These are phyloP conservation scores for Choristoneura fumiferana DNA, from an alignment of 1,140 invertebrate species.

Conservation along the genomic window DNA sequence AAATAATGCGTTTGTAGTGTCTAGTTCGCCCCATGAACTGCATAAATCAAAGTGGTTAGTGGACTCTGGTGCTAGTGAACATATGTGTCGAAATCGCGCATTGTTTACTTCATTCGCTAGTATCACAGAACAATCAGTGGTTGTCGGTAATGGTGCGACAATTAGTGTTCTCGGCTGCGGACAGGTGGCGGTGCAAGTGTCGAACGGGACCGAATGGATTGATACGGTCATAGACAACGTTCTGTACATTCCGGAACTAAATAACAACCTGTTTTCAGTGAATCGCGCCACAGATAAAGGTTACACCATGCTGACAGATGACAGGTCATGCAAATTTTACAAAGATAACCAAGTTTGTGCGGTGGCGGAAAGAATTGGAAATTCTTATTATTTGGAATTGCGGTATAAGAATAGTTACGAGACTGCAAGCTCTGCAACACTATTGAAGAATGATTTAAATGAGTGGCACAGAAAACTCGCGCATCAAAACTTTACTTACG, in stretches of 20 bases:
- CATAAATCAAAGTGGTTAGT: slow-evolving; percentile 36
- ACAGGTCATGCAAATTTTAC: slow-evolving; percentile 35
- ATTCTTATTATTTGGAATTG: slow-evolving; percentile 34
- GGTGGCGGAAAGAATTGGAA: slow-evolving; percentile 34
- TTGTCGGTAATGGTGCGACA: slow-evolving; percentile 32
- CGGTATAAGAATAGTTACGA: no score
- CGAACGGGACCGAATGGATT: slow-evolving; percentile 37
- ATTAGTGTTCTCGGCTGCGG: slow-evolving; percentile 33
- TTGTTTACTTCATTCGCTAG: slow-evolving; percentile 29
- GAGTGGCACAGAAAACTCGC: slow-evolving; percentile 63
- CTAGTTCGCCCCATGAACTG: slow-evolving; percentile 14
- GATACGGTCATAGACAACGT: slow-evolving; percentile 47
- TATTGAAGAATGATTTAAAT: no score
- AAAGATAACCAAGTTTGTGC: slow-evolving; percentile 34
- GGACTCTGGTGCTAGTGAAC: slow-evolving; percentile 35
- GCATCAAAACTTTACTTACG: slow-evolving; percentile 61
- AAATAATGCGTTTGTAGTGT: slow-evolving; percentile 33
- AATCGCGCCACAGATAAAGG: slow-evolving; percentile 40
- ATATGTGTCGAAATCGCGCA: slow-evolving; percentile 31
- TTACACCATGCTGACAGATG: slow-evolving; percentile 41
- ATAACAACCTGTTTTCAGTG: slow-evolving; percentile 57
- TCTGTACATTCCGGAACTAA: slow-evolving; percentile 54
- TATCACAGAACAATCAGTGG: slow-evolving; percentile 23
- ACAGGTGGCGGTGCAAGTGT: slow-evolving; percentile 34
- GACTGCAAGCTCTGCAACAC: no score